Conservation (phyloP, 2,797 vertebrate genomes). For the Loriculus beryllinus region DNA sequence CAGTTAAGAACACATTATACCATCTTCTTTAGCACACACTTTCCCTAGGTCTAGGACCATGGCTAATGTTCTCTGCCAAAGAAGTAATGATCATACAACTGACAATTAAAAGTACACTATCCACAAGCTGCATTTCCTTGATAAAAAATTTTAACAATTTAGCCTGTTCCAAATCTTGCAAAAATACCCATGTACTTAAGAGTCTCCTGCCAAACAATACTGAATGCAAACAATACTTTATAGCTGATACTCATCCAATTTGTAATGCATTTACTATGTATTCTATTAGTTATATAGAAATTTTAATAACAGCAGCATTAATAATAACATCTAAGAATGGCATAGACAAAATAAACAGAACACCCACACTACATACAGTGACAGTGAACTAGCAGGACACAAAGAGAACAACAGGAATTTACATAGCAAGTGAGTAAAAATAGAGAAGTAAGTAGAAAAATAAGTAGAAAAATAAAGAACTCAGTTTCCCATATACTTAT, state of each 20-base stretch:
- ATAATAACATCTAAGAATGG: background rate
- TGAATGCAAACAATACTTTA: background rate
- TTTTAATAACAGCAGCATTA: background rate
- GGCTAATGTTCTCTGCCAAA: background rate
- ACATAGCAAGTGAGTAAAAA: background rate
- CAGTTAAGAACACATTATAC: background rate
- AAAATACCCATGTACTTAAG: background rate
- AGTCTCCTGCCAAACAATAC: background rate
- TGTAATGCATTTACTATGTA: background rate
- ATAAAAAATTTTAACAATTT: background rate
- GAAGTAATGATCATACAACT: rapidly evolving
- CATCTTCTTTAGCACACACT: background rate
- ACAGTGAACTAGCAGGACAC: background rate
- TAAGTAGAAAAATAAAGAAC: background rate
- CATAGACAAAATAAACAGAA: background rate
- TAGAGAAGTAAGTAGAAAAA: background rate
- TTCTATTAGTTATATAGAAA: background rate
- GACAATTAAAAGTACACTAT: background rate
- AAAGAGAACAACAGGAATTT: background rate
- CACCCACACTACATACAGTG: background rate
- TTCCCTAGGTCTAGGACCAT: background rate
- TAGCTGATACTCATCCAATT: background rate
- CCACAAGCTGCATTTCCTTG: background rate
- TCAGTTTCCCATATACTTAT: background rate
- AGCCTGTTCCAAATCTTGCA: background rate